Base-by-base conservation (phyloP, 53 echinoderm and acorn worm genomes). In the Astropecten irregularis region DNA sequence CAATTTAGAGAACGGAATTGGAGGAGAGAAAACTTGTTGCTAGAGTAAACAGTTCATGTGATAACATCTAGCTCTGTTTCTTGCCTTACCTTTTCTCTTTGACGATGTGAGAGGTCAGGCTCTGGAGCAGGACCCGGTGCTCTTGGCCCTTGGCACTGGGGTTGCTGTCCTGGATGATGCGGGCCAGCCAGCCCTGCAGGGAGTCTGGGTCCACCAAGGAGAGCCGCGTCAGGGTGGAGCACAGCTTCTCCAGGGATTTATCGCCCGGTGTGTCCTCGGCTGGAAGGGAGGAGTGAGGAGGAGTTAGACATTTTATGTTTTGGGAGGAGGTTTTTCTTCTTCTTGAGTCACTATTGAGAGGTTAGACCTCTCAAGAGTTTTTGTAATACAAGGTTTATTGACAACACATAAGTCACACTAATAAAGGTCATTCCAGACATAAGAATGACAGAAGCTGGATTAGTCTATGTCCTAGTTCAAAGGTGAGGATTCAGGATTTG, bases 251-350 rank as follows among this genome's bases (percentile, higher is more conserved):
- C 9, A 93, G 77, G 65, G 88, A 73, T 30, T 85, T 96, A 55
- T 96, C 94, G 39, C 85, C 88, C 40, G 93, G 97, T 19, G 84
- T 86, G 46, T 94, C 91, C 77, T 96, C 97, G 28, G 93, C 97
- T 96, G 83, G 23, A 51, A 14, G 69, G 2, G n/a, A 54, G 31
- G 33, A 10, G 9, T 11, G 42, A 42, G 42, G 42, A 42, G 42
- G 42, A 42, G 42, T 42, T 6, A 42, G 42, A 42, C 42, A 11
- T n/a, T n/a, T n/a, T n/a, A n/a, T n/a, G n/a, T n/a, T n/a, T n/a
- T n/a, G n/a, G n/a, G n/a, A n/a, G n/a, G n/a, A n/a, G n/a, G n/a
- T n/a, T n/a, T n/a, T n/a, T n/a, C n/a, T n/a, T n/a, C n/a, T n/a
- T n/a, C n/a, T n/a, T n/a, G 23, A 61, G 9, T 18, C 21, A 9